Percentiles rank a stretch among this genome's conserved stretches.
These are phyloP conservation scores for Xenus cinereus DNA, from an alignment of 2,113 vertebrate species.

Conservation along the genomic window DNA sequence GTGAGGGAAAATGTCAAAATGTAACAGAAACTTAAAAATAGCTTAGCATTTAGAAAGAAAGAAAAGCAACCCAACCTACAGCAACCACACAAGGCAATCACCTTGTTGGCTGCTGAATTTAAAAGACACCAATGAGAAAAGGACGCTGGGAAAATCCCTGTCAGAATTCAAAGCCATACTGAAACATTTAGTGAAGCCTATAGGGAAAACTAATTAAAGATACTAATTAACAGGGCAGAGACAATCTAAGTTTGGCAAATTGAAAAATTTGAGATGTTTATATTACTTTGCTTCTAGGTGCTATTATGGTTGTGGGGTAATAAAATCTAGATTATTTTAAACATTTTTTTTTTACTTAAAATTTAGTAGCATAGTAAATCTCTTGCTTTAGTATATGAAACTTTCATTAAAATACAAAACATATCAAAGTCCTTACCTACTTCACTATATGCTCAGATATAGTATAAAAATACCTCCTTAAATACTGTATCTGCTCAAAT, in stretches of 20 bases:
- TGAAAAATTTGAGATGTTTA: neutral
- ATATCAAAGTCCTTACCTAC: neutral
- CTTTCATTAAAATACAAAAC: neutral
- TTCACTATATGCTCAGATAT: neutral
- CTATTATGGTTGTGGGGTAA: neutral
- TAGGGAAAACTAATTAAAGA: neutral
- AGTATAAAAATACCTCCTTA: neutral
- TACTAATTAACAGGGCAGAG: neutral
- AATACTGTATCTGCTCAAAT: neutral
- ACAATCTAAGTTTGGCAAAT: neutral
- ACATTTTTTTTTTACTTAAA: neutral
- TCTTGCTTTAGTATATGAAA: neutral
- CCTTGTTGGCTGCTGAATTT: neutral
- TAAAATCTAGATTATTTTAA: neutral
- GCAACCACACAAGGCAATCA: neutral
- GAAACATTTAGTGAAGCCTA: neutral
- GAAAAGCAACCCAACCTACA: neutral
- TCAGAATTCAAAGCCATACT: neutral
- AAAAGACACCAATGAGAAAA: neutral
- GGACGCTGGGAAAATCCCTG: neutral
- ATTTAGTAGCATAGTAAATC: neutral
- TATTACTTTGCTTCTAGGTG: neutral
- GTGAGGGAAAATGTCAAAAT: neutral
- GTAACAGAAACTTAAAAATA: neutral
- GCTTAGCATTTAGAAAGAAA: neutral